Conservation (phyloP, 2,888 invertebrate species). For the Acanthosepion esculentum region DNA sequence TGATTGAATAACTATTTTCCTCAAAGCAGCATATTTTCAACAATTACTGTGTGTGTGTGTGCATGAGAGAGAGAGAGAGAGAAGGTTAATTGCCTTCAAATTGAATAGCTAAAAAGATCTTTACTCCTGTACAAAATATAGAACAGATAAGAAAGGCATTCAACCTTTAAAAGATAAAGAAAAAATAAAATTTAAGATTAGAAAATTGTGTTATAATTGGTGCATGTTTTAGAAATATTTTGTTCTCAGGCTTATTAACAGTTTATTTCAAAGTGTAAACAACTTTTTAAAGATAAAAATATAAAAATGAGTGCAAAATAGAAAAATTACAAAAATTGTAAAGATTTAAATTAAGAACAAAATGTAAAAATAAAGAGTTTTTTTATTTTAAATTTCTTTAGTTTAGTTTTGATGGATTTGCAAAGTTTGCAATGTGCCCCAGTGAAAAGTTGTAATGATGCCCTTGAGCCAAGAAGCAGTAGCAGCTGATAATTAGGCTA, state of each 20-base stretch:
- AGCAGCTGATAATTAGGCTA: not conserved
- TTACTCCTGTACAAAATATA: too few relatives aligned
- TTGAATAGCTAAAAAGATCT: not conserved
- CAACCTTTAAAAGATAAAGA: not conserved
- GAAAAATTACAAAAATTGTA: not conserved
- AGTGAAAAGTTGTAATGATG: not conserved
- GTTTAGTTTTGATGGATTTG: conserved; percentile 20
- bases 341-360: not conserved
- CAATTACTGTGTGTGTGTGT: not conserved
- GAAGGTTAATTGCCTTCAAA: not conserved
- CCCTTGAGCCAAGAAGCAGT: not conserved
- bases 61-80: not conserved
- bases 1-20: conserved; percentile 36
- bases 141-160: not conserved
- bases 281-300: not conserved
- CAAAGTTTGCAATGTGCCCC: not conserved
- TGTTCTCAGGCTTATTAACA: not conserved
- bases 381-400: not conserved
- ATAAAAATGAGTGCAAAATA: not conserved
- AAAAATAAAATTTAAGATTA: not conserved
- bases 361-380: not conserved
- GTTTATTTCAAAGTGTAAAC: not conserved
- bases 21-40: not conserved
- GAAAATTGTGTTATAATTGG: not conserved
- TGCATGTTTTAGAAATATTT: not conserved